Percentiles rank a stretch among this genome's conserved stretches.
phyloP scores from a whole-genome alignment of 2,888 invertebrate genomes.

The Phaonia tiefii region DNA sequence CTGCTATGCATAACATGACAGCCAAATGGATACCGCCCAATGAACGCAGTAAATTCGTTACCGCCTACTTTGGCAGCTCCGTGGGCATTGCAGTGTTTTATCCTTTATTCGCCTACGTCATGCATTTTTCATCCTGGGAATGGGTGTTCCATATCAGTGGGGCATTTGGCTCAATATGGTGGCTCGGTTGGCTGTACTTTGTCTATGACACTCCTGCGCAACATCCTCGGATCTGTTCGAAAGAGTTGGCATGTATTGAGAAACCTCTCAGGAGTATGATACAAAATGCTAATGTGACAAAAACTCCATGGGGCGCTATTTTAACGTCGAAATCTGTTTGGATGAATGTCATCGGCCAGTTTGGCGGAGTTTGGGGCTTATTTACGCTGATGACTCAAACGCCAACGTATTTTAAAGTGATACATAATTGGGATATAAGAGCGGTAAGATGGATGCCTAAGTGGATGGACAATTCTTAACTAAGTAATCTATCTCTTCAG shows the following conservation, averaged over 20 bases:
- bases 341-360: constrained; percentile 85
- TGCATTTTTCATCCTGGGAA: constrained; percentile 86
- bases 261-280: constrained; percentile 82
- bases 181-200: constrained; percentile 83
- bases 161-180: constrained; percentile 85
- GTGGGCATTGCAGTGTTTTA: constrained; percentile 86
- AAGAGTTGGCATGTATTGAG: constrained; percentile 83
- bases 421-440: constrained; percentile 86
- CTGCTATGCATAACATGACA: constrained; percentile 89
- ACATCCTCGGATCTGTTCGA: constrained; percentile 84
- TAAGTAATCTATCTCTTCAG: constrained; percentile 67
- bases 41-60: constrained; percentile 87
- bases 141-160: constrained; percentile 86
- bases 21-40: constrained; percentile 91
- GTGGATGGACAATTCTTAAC: background rate
- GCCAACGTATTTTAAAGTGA: constrained; percentile 86
- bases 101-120: constrained; percentile 86
- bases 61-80: constrained; percentile 85
- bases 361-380: constrained; percentile 86
- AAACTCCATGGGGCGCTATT: constrained; percentile 85
- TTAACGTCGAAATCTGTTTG: constrained; percentile 84
- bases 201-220: constrained; percentile 85
- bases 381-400: constrained; percentile 86
- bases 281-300: constrained; percentile 74
- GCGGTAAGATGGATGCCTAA: constrained; percentile 81